Evolutionary conservation across 2,797 vertebrate species (phyloP), one percentile per base, ranked within the genome.

Genomic region (Lacerta bilineata): DNA sequence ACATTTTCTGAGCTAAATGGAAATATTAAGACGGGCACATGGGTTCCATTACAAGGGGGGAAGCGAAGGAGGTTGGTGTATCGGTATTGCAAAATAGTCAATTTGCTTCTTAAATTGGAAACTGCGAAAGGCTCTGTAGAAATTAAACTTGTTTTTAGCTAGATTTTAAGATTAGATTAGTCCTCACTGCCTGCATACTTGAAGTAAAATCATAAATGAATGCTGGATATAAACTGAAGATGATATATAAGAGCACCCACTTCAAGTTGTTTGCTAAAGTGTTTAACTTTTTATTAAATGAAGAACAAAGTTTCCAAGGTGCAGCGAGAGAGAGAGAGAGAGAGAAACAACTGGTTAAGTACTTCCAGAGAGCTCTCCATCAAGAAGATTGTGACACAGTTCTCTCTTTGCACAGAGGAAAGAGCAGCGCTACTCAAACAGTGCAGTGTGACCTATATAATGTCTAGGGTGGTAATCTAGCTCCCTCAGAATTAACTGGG

Each of bases 11-110:
- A 84, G 86, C 43, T 91, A 86, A 55, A 91, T 68, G 87, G 87
- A 90, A 92, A 93, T 85, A 90, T 90, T 90, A 91, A 92, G 88
- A 93, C 74, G 88, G 94, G 61, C 17, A 83, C 8, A 46, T 84
- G 89, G 80, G 69, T 71, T 92, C 68, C 85, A n/a, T 84, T 61
- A 81, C 79, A 87, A 93, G 80, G 76, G 71, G 88, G 36, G 29
- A 72, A 92, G n/a, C 87, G 23, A 90, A 76, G 86, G 33, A 90
- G 81, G 81, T 92, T 93, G 66, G 50, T 82, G 87, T 89, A 68
- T 69, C 82, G 59, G 80, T 46, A 71, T 36, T 46, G 36, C 88
- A 80, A 90, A 33, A 85, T 69, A 91, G 46, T 88, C 91, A 91
- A 83, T 89, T 85, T 74, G 36, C 82, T 91, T 91, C 15, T 5